Base-by-base conservation (phyloP, 1,140 invertebrate species). In the Diuraphis noxia region DNA sequence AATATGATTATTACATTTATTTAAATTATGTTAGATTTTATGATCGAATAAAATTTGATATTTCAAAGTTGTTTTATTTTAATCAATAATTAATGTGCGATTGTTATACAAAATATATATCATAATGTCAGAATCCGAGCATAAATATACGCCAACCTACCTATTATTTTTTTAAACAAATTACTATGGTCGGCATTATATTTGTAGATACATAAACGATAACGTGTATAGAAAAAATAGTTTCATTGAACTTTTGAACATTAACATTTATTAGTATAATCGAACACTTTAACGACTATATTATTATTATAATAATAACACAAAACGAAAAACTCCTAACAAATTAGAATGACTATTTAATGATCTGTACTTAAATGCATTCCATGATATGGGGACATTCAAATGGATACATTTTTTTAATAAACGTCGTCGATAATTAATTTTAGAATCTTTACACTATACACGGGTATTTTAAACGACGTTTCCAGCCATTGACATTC, bases 1-100 rank as follows among this genome's bases (percentile, higher is more conserved):
- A 72, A 72, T n/a, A n/a, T 72, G n/a, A 72, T 72, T 72, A 72
- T 72, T n/a, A n/a, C 30, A n/a, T 72, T n/a, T 72, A 72, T 72
- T 17, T 34, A 72, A 72, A 72, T 72, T 0, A 72, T n/a, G 56
- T 72, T 72, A 72, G 56, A 19, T 72, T 72, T 72, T 72, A 72
- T 72, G 56, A n/a, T n/a, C 56, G 13, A 72, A 72, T 72, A 72
- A 72, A n/a, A n/a, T 72, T n/a, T 72, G 56, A 72, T 72, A 72
- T 72, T 72, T 72, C n/a, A 72, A n/a, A n/a, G 56, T 72, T 72
- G 56, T 72, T 72, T 72, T 72, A 72, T 72, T 72, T n/a, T 21
- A 72, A 72, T 72, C 56, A n/a, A 72, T 72, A 72, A n/a, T 72
- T 72, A n/a, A n/a, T n/a, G 10, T 72, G 30, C n/a, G 30, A 72